These are phyloP conservation scores for Drosophila bocqueti DNA, from an alignment of 1,140 invertebrate genomes.

Conservation along the genomic window DNA sequence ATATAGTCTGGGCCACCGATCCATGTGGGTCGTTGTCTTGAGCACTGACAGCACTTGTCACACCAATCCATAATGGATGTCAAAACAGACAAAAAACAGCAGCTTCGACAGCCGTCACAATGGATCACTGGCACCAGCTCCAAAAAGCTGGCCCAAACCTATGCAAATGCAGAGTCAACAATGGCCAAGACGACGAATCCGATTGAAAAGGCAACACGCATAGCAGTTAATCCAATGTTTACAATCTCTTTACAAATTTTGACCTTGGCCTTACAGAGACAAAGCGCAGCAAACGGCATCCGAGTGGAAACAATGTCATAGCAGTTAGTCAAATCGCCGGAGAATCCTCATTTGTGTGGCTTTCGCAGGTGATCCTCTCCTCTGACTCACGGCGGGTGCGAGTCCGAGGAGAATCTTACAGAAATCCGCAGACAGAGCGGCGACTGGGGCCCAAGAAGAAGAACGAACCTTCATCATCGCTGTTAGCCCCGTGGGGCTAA, in stretches of 20 bases:
- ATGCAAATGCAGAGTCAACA: conserved; percentile 73
- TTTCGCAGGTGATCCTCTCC: conserved; percentile 1
- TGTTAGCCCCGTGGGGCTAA: conserved; percentile 28
- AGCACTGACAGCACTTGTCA: conserved; percentile 75
- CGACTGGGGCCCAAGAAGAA: conserved; percentile 22
- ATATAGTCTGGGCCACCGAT: conserved; percentile 39
- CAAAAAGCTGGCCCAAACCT: conserved; percentile 41
- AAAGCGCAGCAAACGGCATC: conserved; percentile 71
- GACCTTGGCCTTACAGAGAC: conserved; percentile 77
- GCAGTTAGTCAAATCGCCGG: conserved; percentile 57
- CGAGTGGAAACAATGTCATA: conserved; percentile 71
- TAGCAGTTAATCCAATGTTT: conserved; percentile 77
- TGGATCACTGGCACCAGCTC: conserved; percentile 15
- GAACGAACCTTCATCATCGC: conserved; percentile 24
- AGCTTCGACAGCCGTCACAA: conserved; percentile 30
- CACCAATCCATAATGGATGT: conserved; percentile 78
- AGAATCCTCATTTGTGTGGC: conserved; percentile 15
- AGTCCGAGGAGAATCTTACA: conserved; percentile 56
- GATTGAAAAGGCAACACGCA: conserved; percentile 57
- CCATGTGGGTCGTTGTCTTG: conserved; percentile 72
- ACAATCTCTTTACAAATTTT: conserved; percentile 83
- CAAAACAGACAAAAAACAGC: conserved; percentile 53
- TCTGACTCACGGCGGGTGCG: conserved; percentile 23
- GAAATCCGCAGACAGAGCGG: conserved; percentile 59
- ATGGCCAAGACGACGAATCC: conserved; percentile 33